Evolutionary conservation across 2,113 vertebrate species (phyloP), one percentile per base, ranked within the genome.

Genomic region (Gallinago jamesoni): DNA sequence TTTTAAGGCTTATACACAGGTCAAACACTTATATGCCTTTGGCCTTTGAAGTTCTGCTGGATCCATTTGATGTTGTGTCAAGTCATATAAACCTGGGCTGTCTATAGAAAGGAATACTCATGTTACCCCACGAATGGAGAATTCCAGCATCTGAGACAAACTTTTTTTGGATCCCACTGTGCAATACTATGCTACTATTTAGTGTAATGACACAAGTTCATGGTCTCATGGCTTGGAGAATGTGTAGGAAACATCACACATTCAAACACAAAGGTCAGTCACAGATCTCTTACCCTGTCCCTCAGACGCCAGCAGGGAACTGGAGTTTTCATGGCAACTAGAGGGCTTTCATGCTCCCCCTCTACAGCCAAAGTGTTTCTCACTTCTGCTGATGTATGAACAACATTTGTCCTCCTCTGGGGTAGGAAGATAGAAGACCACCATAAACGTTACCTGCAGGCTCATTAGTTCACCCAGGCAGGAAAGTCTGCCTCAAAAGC

Each of bases 171-270:
- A n/a, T 30, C 18, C 25, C 14, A 15, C 37, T 25, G 13, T 41
- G 22, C 3, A 78, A 47, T 2, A 35, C 22, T 18, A 7, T 33
- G 14, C 7, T 64, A 14, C 39, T 35, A 1, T 25, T 55, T 8
- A 56, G 14, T 20, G 11, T 24, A 30, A 27, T 18, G 39, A 3
- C 1, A 2, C 22, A 57, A 24, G 48, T 39, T 17, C 67, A 62
- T 0, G 2, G 13, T 41, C 24, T 30, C 20, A 5, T 14, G 23
- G 10, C 21, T n/a, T 50, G 22, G 24, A n/a, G 39, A 87, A 87
- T 0, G 0, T 4, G 23, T 4, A 70, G n/a, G 45, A 84, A 74
- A 37, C 16, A 25, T 18, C 24, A 53, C 19, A 63, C 2, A 0
- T 57, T 63, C n/a, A 75, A 78, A 67, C 14, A 81, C 10, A 94